Percentiles rank a stretch among this genome's conserved stretches.
Evolutionary conservation across 2,888 invertebrate species (phyloP).

Genomic region (Leptodirus hochenwartii): DNA sequence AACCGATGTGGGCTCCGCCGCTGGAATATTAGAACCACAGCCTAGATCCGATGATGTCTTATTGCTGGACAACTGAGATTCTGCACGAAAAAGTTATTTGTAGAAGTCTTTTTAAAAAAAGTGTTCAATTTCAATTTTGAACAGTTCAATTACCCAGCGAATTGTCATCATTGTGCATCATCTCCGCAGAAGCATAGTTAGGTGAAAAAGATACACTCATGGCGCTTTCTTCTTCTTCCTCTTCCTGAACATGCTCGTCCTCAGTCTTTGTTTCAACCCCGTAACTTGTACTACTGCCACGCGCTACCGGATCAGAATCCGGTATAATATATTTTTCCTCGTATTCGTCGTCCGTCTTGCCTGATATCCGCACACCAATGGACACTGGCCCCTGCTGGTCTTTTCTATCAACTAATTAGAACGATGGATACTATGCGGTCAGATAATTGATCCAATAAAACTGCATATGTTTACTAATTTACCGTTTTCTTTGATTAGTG

Average conservation of each 20-base stretch:
- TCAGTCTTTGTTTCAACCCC: slow-evolving; percentile 8
- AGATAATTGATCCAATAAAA: no score
- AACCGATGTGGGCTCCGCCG: slow-evolving; percentile 23
- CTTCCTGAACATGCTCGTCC: slow-evolving; percentile 18
- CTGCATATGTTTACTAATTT: no score
- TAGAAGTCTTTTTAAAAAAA: no score
- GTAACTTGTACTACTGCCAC: slow-evolving; percentile 5
- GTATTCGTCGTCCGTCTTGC: no score
- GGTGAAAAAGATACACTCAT: slow-evolving; percentile 19
- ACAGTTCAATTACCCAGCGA: slow-evolving; percentile 11
- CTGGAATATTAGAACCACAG: slow-evolving; percentile 22
- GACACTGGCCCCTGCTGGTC: no score
- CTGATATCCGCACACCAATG: no score
- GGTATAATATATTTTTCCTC: not conserved
- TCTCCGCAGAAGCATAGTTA: slow-evolving; percentile 15
- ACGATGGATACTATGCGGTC: no score
- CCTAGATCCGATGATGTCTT: no score
- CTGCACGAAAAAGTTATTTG: no score
- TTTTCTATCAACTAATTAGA: no score
- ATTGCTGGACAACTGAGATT: no score
- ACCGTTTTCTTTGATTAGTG: not conserved
- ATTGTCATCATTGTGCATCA: slow-evolving; percentile 1
- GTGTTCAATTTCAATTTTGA: slow-evolving; percentile 14
- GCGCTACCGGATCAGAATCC: not conserved
- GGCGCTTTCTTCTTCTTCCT: slow-evolving; percentile 14